Conservation (phyloP, 2,113 vertebrate species). For the Istiophorus platypterus region DNA sequence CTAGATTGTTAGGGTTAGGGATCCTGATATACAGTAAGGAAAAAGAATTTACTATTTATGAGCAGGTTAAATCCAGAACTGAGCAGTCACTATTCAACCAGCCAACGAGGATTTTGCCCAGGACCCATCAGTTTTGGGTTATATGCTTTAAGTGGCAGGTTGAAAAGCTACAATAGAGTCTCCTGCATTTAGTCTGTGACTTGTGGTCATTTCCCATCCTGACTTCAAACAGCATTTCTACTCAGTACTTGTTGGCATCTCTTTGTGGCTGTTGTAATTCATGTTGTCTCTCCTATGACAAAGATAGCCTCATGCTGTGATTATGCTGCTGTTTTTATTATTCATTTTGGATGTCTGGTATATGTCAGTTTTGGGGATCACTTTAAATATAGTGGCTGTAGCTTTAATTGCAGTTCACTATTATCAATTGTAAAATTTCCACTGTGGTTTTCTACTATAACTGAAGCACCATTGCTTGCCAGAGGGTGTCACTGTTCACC, state of each 20-base stretch:
- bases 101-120: background rate
- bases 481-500: constrained; percentile 75
- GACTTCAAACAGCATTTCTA: background rate
- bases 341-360: background rate
- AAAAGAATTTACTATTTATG: too few relatives aligned
- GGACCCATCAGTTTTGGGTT: background rate
- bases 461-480: constrained; percentile 20
- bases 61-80: too few relatives aligned
- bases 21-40: too few relatives aligned
- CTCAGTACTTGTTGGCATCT: background rate
- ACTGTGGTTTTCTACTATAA: background rate
- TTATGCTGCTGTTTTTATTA: background rate
- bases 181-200: background rate
- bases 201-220: background rate
- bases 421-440: background rate
- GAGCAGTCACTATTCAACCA: background rate
- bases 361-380: background rate
- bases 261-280: too few relatives aligned
- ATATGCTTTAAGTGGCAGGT: background rate
- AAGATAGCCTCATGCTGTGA: too few relatives aligned
- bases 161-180: background rate
- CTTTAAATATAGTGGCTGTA: background rate
- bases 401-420: background rate
- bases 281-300: background rate
- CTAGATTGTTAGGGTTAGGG: too few relatives aligned